Evolutionary conservation across 2,113 vertebrate genomes (phyloP).

Genomic region (Cyanistes caeruleus): DNA sequence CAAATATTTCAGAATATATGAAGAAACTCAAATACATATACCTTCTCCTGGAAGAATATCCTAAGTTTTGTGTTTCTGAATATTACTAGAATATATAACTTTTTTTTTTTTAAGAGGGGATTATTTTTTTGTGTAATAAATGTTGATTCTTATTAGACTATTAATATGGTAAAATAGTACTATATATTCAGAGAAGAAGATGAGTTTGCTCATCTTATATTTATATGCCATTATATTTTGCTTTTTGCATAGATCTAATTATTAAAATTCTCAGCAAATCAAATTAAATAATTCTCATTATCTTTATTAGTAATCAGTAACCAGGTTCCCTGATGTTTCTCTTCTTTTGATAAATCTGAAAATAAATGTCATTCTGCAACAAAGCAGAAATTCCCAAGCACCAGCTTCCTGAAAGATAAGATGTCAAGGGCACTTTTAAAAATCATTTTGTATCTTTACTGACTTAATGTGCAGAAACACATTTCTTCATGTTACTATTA

Average conservation of each 20-base stretch:
- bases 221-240: background rate
- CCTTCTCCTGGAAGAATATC: rapidly evolving
- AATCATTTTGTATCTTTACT: background rate
- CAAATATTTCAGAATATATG: background rate
- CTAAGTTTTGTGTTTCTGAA: background rate
- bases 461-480: background rate
- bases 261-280: background rate
- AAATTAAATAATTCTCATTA: background rate
- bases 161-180: background rate
- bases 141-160: background rate
- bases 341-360: background rate
- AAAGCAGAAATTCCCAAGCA: background rate
- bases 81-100: background rate
- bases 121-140: background rate
- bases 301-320: background rate
- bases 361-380: background rate
- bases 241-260: background rate
- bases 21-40: background rate
- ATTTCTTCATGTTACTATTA: background rate
- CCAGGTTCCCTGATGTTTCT: background rate
- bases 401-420: background rate
- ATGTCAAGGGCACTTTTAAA: background rate
- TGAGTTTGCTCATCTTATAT: background rate
- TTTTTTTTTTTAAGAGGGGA: background rate
- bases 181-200: background rate